Conservation (phyloP, 2,888 invertebrate species). For the Exephanes ischioxanthus region DNA sequence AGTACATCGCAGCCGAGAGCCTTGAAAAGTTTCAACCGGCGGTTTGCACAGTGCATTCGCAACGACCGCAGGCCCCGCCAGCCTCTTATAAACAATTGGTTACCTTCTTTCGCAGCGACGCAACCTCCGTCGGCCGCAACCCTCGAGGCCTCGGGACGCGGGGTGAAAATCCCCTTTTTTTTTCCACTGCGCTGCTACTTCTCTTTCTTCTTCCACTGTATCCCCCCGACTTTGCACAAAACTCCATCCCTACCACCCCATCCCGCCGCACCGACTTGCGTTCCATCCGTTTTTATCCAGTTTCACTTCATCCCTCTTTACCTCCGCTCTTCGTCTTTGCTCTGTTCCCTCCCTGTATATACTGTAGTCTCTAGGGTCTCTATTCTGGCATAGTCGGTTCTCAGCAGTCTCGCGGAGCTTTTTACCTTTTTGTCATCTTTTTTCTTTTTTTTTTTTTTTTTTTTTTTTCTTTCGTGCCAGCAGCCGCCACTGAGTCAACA, state of each 20-base stretch:
- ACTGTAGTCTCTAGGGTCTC: constrained; percentile 35
- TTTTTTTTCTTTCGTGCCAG: constrained; percentile 8
- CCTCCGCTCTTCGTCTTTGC: constrained; percentile 17
- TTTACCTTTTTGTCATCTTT: constrained; percentile 22
- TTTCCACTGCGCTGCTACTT: neutral
- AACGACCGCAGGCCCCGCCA: constrained; percentile 26
- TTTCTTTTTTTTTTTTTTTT: neutral
- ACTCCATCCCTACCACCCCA: constrained; percentile 11
- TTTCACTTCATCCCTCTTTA: constrained; percentile 58
- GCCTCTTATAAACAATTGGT: constrained; percentile 69
- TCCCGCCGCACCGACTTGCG: constrained; percentile 11
- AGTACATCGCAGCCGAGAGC: constrained; percentile 42
- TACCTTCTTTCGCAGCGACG: constrained; percentile 58
- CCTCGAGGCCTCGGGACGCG: constrained; percentile 47
- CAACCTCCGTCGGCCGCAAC: constrained; percentile 24
- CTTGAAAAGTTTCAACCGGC: constrained; percentile 66
- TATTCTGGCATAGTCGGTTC: constrained; percentile 41
- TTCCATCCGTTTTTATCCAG: constrained; percentile 54
- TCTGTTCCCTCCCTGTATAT: constrained; percentile 16
- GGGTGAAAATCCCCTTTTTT: constrained; percentile 42
- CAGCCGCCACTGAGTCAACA: constrained; percentile 61
- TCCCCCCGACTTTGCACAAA: constrained; percentile 41
- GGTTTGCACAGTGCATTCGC: constrained; percentile 63
- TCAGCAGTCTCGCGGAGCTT: constrained; percentile 46
- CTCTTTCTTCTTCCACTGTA: constrained; percentile 26